Percentiles rank a stretch among this genome's conserved stretches.
Evolutionary conservation across 2,113 vertebrate species (phyloP).

Genomic region (Azemiops feae): DNA sequence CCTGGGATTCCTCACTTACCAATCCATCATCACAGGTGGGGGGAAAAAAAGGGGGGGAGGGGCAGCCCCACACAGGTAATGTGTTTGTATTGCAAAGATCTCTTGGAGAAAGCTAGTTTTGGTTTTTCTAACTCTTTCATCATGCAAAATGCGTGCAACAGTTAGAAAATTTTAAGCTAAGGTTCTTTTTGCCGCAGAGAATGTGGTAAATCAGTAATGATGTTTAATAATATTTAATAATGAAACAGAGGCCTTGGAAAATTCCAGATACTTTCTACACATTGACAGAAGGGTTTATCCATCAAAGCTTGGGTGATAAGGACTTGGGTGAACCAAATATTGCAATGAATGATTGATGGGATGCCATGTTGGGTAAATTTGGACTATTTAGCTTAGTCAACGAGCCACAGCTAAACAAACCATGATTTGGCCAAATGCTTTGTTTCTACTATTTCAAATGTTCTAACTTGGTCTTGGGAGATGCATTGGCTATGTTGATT

Average conservation of each 20-base stretch:
- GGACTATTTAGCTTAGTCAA: not conserved
- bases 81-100: constrained; percentile 29
- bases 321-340: not conserved
- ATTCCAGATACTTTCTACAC: not conserved
- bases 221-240: not conserved
- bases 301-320: not conserved
- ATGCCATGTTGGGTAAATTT: not conserved
- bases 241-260: not conserved
- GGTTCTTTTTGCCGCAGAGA: not conserved
- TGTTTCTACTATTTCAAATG: not conserved
- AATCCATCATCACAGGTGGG: not conserved
- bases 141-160: not conserved
- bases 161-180: not conserved
- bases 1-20: constrained; percentile 1
- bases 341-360: not conserved
- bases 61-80: not conserved
- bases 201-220: not conserved
- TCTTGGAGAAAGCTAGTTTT: not conserved
- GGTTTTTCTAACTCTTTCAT: not conserved
- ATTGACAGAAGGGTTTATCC: not conserved
- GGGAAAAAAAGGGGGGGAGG: not conserved
- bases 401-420: not conserved
- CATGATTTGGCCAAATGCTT: not conserved
- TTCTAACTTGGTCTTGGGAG: not conserved
- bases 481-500: not conserved